These are phyloP conservation scores for Lethrus apterus DNA, from an alignment of 1,140 invertebrate species.

Conservation along the genomic window DNA sequence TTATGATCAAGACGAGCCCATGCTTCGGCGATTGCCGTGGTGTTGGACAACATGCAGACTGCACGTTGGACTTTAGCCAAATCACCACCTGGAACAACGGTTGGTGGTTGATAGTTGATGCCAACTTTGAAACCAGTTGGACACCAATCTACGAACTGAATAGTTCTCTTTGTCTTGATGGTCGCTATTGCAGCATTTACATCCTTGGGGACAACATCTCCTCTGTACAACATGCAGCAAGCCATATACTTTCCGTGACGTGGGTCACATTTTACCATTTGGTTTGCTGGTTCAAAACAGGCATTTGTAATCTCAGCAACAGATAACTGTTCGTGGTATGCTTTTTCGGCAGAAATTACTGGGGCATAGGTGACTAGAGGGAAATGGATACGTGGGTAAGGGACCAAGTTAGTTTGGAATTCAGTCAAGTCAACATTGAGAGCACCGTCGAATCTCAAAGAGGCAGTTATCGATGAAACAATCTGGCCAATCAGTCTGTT, in stretches of 20 bases:
- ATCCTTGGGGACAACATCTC: constrained; percentile 48
- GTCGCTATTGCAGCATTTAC: constrained; percentile 74
- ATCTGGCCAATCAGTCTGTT: constrained; percentile 64
- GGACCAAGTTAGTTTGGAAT: constrained; percentile 67
- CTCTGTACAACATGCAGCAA: constrained; percentile 61
- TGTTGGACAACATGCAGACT: constrained; percentile 61
- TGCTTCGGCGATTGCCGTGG: constrained; percentile 60
- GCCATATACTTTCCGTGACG: constrained; percentile 65
- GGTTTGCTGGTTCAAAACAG: constrained; percentile 57
- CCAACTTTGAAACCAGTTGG: constrained; percentile 67
- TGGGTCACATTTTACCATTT: constrained; percentile 65
- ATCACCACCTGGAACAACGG: constrained; percentile 66
- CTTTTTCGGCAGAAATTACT: constrained; percentile 50
- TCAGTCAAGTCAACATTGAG: constrained; percentile 75
- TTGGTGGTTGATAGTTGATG: constrained; percentile 65
- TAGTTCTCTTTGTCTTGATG: constrained; percentile 69
- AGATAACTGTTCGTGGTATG: constrained; percentile 59
- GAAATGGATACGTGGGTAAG: constrained; percentile 64
- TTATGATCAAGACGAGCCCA: constrained; percentile 69
- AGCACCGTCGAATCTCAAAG: constrained; percentile 68
- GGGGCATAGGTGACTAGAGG: constrained; percentile 71
- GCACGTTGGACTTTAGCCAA: constrained; percentile 56
- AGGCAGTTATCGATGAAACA: constrained; percentile 71
- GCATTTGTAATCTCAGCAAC: constrained; percentile 63
- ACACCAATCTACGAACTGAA: constrained; percentile 65